Conservation (phyloP, 1,140 invertebrate genomes). For the Halesus radiatus region DNA sequence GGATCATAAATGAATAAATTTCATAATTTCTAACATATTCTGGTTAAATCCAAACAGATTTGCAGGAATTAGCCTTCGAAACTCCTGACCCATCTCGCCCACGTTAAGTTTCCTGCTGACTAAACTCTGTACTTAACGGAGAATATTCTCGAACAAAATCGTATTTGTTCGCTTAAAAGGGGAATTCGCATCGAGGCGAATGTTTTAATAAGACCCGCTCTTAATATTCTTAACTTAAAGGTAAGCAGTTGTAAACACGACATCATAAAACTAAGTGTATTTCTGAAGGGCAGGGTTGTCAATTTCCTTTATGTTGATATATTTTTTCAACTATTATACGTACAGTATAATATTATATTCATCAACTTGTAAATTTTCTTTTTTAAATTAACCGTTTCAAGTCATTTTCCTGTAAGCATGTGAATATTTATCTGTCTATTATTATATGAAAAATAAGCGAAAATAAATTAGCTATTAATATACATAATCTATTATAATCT, state of each 20-base stretch:
- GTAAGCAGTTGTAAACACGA: slow-evolving; percentile 23
- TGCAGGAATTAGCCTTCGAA: neutral
- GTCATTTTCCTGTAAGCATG: too few relatives aligned
- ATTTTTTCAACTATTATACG: too few relatives aligned
- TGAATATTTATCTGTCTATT: too few relatives aligned
- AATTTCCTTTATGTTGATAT: neutral
- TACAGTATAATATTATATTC: too few relatives aligned
- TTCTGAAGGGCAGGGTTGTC: neutral
- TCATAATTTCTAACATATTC: too few relatives aligned
- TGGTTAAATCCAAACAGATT: too few relatives aligned
- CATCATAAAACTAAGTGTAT: slow-evolving; percentile 17
- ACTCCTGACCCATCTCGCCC: slow-evolving; percentile 12
- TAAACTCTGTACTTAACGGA: slow-evolving; percentile 8
- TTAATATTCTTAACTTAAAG: slow-evolving; percentile 32
- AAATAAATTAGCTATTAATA: too few relatives aligned
- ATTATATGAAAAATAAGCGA: too few relatives aligned
- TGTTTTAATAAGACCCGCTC: slow-evolving; percentile 27
- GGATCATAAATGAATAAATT: too few relatives aligned
- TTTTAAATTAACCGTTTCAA: too few relatives aligned
- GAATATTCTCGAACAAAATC: slow-evolving; percentile 16
- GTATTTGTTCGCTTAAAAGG: slow-evolving; percentile 19
- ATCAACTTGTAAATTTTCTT: too few relatives aligned
- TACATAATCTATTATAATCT: too few relatives aligned
- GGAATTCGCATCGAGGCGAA: slow-evolving; percentile 11
- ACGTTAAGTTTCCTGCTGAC: slow-evolving; percentile 2